Percentiles rank a stretch among this genome's conserved stretches.
phyloP scores from a whole-genome alignment of 2,888 invertebrate species.

The Phorcus lineatus region DNA sequence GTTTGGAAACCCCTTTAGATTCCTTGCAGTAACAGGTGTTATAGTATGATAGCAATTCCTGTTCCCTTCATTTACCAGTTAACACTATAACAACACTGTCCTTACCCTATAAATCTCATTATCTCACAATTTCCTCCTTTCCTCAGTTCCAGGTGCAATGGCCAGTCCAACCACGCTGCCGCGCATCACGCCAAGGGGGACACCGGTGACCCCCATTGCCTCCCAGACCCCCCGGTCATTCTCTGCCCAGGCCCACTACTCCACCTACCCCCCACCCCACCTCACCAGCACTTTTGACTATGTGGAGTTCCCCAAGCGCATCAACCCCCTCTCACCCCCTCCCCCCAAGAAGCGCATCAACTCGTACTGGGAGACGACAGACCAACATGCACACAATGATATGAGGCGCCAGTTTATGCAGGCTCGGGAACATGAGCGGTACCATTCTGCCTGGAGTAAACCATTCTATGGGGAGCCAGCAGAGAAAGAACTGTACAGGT shows the following conservation, averaged over 20 bases:
- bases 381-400: conserved; percentile 72
- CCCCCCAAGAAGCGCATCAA: conserved; percentile 67
- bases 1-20: too few species aligned
- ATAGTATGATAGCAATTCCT: too few species aligned
- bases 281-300: conserved; percentile 63
- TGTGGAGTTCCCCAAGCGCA: conserved; percentile 56
- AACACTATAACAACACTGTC: too few species aligned
- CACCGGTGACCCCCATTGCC: conserved; percentile 11
- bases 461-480: conserved; percentile 72
- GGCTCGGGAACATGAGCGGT: conserved; percentile 69
- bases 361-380: conserved; percentile 68
- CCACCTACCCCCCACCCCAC: conserved; percentile 65
- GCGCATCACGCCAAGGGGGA: conserved; percentile 56
- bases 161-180: conserved; percentile 58
- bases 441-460: conserved; percentile 73
- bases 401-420: conserved; percentile 69
- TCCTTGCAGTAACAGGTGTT: too few species aligned
- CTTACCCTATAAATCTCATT: too few species aligned
- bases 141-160: conserved; percentile 3
- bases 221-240: conserved; percentile 41
- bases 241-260: conserved; percentile 53
- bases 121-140: too few species aligned
- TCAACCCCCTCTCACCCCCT: conserved; percentile 70
- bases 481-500: conserved; percentile 73
- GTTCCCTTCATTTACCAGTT: too few species aligned